Conservation (phyloP, 2,888 invertebrate genomes). For the Eupithecia subfuscata region DNA sequence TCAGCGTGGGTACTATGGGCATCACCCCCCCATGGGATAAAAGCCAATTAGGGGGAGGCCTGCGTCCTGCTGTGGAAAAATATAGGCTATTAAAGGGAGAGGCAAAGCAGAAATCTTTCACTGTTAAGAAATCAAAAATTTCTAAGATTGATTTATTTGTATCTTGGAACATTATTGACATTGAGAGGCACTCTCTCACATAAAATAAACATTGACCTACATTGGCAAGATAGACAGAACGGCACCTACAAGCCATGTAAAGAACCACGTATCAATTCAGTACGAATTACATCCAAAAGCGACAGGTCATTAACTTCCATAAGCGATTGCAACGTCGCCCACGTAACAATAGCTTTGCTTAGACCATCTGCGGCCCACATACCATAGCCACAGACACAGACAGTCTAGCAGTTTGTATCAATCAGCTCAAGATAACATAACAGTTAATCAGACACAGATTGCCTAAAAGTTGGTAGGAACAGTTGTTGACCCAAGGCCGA, state of each 20-base stretch:
- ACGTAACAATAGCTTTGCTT: constrained; percentile 52
- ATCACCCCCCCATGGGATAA: too few species aligned
- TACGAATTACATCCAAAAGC: constrained; percentile 44
- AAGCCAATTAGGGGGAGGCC: too few species aligned
- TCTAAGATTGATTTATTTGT: too few species aligned
- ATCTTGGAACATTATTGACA: not conserved
- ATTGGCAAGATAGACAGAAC: constrained; percentile 14
- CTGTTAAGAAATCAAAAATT: too few species aligned
- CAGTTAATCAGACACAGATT: constrained; percentile 20
- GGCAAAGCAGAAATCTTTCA: too few species aligned
- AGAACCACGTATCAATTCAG: constrained; percentile 28
- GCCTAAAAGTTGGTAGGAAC: constrained; percentile 1
- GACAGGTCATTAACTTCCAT: constrained; percentile 44
- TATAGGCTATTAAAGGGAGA: too few species aligned
- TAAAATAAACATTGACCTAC: constrained; percentile 5
- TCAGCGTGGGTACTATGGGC: too few species aligned
- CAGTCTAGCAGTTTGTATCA: constrained; percentile 14
- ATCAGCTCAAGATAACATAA: constrained; percentile 4
- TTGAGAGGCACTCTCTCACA: not conserved
- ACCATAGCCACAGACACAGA: constrained; percentile 36
- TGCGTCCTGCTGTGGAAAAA: too few species aligned
- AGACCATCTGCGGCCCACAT: constrained; percentile 74
- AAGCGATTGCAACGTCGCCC: constrained; percentile 43
- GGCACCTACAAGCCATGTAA: constrained; percentile 13
- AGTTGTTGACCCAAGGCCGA: constrained; percentile 56